Base-by-base conservation (phyloP, 2,113 vertebrate genomes). In the Dipodomys stephensi region DNA sequence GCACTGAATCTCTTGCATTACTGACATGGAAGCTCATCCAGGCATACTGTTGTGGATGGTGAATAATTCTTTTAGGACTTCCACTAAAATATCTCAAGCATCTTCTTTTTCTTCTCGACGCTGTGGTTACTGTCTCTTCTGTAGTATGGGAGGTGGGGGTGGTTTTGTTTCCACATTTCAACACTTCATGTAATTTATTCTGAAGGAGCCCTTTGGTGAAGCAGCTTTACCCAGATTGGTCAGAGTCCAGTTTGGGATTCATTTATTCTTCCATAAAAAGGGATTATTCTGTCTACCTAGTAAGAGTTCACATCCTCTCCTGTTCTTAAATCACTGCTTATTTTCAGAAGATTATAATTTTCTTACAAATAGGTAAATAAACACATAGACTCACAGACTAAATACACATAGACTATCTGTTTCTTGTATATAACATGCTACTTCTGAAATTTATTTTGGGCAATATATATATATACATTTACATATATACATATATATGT, bases 321-420 rank as follows among this genome's bases (percentile, higher is more conserved):
- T 92, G 81, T 90, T 71, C 68, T 86, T 83, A 76, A 79, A 23
- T 23, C 19, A 71, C 4, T 57, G 3, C 46, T 95, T 83, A 44
- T 53, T 76, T 92, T 83, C 64, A 62, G 78, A 84, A 90, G 49
- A 44, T 44, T 39, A 32, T 19, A 25, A 74, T 46, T 39, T 28
- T 64, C 46, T 92, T 62, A 83, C 28, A 69, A 79, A 67, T 18
- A 78, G 25, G 12, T 44, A 23, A 32, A 57, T 12, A 60, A 22
- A 72, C 18, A 84, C 11, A 65, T 15, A 62, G 22, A 87, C 3
- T 78, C 4, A 57, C 15, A 18, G 53, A 57, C 53, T 57, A 57
- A 16, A 57, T 57, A 57, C 53, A 57, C 53, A 57, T 57, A 57
- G 53, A 57, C 53, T 57, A 39, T 39, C 39, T 39, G 39, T 39